A percentile compares a stretch with the other conserved stretches of the same genome.
phyloP scores from a whole-genome alignment of 37 sponge, comb jelly and placozoan species.

The Chondrosia reniformis region DNA sequence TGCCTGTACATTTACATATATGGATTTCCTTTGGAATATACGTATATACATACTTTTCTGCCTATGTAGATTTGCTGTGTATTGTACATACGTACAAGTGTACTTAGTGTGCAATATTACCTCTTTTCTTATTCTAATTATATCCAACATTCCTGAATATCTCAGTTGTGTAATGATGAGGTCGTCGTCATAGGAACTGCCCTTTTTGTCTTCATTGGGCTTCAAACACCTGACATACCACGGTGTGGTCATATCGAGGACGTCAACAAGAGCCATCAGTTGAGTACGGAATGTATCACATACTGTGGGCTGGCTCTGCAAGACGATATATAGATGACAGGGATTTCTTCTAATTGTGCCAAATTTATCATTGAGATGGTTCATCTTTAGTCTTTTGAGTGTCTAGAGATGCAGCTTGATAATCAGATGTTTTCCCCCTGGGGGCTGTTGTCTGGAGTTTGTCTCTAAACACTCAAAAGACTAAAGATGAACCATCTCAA shows the following conservation, averaged over 20 bases:
- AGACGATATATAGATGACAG: background rate
- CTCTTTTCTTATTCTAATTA: slow-evolving; percentile 85
- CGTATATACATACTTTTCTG: no score
- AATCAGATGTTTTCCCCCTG: no score
- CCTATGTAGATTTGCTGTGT: no score
- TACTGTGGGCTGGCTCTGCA: slow-evolving; percentile 82
- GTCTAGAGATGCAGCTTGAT: no score
- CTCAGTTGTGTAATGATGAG: slow-evolving; percentile 85
- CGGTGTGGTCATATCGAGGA: slow-evolving; percentile 84
- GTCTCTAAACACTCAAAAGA: no score
- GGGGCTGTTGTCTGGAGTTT: no score
- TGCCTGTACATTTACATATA: no score
- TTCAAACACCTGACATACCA: slow-evolving; percentile 96
- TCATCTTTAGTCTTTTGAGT: no score
- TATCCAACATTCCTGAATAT: slow-evolving; percentile 94
- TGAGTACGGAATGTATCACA: slow-evolving; percentile 90
- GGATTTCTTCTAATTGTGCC: background rate
- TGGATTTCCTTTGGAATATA: no score
- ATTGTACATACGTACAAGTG: no score
- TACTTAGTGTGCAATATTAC: slow-evolving; percentile 19
- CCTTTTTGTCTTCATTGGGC: slow-evolving; percentile 67
- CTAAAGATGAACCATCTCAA: no score
- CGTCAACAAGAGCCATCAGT: slow-evolving; percentile 84
- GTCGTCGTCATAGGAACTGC: slow-evolving; percentile 71
- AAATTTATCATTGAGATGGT: no score